Conservation (phyloP, 1,140 invertebrate genomes). For the Fopius arisanus region DNA sequence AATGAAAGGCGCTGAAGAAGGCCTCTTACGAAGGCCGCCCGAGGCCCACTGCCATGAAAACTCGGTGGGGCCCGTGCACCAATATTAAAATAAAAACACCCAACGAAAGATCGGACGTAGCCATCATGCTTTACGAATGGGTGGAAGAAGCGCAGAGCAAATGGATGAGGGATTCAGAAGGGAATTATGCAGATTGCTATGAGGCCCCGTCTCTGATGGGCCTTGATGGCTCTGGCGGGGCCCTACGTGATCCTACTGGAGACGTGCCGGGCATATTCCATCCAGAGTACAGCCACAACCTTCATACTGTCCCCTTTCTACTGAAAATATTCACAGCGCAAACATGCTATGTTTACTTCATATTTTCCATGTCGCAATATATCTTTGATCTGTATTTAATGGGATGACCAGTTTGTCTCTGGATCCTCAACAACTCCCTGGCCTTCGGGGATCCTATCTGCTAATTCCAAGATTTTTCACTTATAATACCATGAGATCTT, state of each 20-base stretch:
- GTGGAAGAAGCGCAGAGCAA: conserved; percentile 38
- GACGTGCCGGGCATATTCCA: conserved; percentile 45
- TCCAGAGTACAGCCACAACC: background rate
- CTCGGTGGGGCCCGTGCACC: background rate
- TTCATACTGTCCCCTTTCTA: background rate
- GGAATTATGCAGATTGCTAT: conserved; percentile 63
- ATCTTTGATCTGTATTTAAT: background rate
- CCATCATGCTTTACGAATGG: background rate
- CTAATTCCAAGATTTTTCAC: background rate
- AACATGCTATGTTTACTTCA: background rate
- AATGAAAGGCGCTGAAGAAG: conserved; percentile 1
- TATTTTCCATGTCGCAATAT: background rate
- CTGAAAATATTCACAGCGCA: background rate
- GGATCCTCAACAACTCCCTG: background rate
- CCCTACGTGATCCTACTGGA: conserved; percentile 52
- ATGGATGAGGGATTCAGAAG: conserved; percentile 48
- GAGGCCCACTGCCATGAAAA: background rate
- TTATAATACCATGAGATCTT: too few relatives aligned
- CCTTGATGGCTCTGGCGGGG: conserved; percentile 48
- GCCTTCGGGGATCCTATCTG: background rate
- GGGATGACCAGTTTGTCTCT: background rate
- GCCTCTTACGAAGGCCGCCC: background rate
- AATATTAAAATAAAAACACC: conserved; percentile 7
- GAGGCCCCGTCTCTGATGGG: conserved; percentile 54
- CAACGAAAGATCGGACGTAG: background rate